Evolutionary conservation across 2,888 invertebrate genomes (phyloP), one percentile per base, ranked within the genome.

Genomic region (Coelinius sp.): DNA sequence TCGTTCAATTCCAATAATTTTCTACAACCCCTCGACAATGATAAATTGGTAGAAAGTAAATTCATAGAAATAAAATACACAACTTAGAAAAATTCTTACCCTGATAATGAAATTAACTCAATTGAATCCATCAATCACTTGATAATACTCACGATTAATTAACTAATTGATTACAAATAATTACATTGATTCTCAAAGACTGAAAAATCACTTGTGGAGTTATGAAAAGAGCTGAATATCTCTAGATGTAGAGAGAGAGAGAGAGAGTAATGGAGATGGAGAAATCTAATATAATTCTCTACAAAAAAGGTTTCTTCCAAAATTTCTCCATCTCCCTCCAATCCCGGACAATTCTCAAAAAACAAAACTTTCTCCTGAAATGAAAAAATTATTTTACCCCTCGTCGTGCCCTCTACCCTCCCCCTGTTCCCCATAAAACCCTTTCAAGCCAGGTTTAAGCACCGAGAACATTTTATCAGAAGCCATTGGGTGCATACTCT

Each of bases 401-500:
- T 83, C 83, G 38, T 64, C 68, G 62, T 76, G 76, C 74, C 75
- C 73, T 56, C 75, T 79, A 52, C 78, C 78, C 14, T 82, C 84
- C 46, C 77, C 76, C 70, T 79, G 82, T n/a, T 75, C 78, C 53
- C 70, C 69, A 24, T 81, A 83, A 38, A 82, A 80, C 75, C 79
- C 81, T 71, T 85, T 84, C 63, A 84, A 77, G 73, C 78, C 81
- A 68, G 87, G 85, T 75, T 88, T 88, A 76, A 90, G 83, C 73
- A 89, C 88, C 63, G 90, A 89, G 79, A 90, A 86, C 78, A 90
- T 88, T 82, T 90, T 90, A 80, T 89, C 90, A 73, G 90, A 88
- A 76, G 89, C 88, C 71, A 89, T 88, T n/a, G 90, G 90, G 80
- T 90, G 90, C 82, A 91, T 90, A 73, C 90, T 90, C 84, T 91